A percentile compares a stretch with the other conserved stretches of the same genome.
These are phyloP conservation scores for Ormyrus labotus DNA, from an alignment of 2,888 invertebrate genomes.

Conservation along the genomic window DNA sequence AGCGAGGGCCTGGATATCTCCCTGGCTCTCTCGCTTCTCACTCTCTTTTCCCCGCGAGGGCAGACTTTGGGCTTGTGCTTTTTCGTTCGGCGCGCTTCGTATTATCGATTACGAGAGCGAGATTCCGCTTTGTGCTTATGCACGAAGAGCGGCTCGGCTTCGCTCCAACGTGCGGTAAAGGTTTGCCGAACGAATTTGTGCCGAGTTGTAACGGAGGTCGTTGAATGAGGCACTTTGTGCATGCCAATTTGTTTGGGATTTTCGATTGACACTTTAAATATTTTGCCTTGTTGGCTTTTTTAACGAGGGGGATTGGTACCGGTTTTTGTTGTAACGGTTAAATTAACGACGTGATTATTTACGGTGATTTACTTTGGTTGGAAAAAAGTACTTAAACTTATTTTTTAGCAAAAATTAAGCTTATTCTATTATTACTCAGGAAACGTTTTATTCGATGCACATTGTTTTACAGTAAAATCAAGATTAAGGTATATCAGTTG, in stretches of 20 bases:
- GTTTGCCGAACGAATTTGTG: slow-evolving; percentile 8
- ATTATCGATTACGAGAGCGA: too few relatives aligned
- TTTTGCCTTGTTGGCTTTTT: not conserved
- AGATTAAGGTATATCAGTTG: too few relatives aligned
- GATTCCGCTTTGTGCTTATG: too few relatives aligned
- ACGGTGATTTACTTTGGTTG: not conserved
- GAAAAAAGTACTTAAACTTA: not conserved
- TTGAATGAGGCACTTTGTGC: not conserved
- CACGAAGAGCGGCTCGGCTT: not conserved
- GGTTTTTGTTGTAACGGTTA: not conserved
- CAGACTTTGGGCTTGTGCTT: too few relatives aligned
- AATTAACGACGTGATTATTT: not conserved
- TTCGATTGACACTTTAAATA: not conserved
- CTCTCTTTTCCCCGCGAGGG: too few relatives aligned
- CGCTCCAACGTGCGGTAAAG: not conserved
- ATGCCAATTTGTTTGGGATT: not conserved
- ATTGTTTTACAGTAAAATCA: too few relatives aligned
- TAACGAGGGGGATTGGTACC: not conserved
- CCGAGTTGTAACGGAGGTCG: slow-evolving; percentile 32
- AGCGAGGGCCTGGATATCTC: too few relatives aligned
- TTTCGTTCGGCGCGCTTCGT: too few relatives aligned
- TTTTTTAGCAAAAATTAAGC: too few relatives aligned
- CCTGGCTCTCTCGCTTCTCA: too few relatives aligned
- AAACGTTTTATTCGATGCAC: too few relatives aligned
- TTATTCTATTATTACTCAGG: too few relatives aligned